A percentile compares a stretch with the other conserved stretches of the same genome.
Evolutionary conservation across 2,888 invertebrate species (phyloP).

Genomic region (Stegana nigrithorax): DNA sequence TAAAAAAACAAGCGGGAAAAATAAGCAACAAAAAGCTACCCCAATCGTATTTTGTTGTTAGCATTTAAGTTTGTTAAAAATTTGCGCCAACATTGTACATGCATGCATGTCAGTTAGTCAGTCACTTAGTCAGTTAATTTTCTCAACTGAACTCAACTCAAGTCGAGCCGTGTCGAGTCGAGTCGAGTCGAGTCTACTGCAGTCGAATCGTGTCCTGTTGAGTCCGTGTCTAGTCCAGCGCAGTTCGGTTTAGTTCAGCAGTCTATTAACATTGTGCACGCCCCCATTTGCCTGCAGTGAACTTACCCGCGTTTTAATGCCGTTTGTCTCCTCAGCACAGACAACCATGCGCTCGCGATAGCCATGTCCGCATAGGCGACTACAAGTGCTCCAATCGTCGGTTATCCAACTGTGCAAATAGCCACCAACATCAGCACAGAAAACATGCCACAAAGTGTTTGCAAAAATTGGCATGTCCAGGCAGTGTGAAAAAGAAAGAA

Average conservation of each 20-base stretch:
- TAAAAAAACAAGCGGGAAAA: too few species aligned
- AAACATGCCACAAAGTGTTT: too few species aligned
- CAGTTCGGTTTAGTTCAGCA: too few species aligned
- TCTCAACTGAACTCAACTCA: too few species aligned
- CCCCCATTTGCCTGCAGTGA: conserved; percentile 30
- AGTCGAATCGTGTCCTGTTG: too few species aligned
- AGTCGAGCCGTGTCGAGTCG: too few species aligned
- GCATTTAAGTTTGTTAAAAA: not conserved
- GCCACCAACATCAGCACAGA: not conserved
- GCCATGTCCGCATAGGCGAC: conserved; percentile 88
- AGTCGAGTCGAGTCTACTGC: too few species aligned
- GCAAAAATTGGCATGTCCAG: too few species aligned
- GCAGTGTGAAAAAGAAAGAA: too few species aligned
- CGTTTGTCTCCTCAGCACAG: conserved; percentile 86
- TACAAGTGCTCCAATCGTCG: conserved; percentile 90
- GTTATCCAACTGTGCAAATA: conserved; percentile 81
- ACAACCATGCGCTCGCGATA: conserved; percentile 83
- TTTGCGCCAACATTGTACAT: not conserved
- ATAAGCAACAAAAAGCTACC: not conserved
- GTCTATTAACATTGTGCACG: not conserved
- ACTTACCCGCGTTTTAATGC: conserved; percentile 80
- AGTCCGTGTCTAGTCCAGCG: too few species aligned
- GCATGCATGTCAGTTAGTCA: too few species aligned
- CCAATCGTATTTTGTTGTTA: not conserved
- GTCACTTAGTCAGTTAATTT: too few species aligned